Evolutionary conservation across 2,113 vertebrate genomes (phyloP).

Genomic region (Oryzias melastigma): DNA sequence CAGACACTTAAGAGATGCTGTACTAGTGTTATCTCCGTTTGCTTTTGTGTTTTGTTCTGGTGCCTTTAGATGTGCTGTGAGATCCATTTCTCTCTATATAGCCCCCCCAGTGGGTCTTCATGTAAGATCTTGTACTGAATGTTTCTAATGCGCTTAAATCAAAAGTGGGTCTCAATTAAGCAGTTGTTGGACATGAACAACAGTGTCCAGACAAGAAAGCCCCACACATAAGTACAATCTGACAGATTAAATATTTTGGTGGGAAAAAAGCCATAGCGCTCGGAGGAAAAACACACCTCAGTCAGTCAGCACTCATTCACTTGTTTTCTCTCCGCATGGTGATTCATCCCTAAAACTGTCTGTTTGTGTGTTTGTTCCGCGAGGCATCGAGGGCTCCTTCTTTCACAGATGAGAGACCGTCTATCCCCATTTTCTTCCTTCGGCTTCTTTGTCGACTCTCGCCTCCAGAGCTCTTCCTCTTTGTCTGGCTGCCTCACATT

Average conservation of each 20-base stretch:
- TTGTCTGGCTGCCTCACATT: slow-evolving; percentile 33
- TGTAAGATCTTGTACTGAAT: slow-evolving; percentile 54
- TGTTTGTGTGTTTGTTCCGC: slow-evolving; percentile 32
- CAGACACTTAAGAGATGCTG: neutral
- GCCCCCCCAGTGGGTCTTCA: slow-evolving; percentile 59
- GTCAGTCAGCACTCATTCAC: slow-evolving; percentile 43
- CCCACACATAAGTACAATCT: slow-evolving; percentile 31
- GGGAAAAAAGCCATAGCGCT: slow-evolving; percentile 36
- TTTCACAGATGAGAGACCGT: slow-evolving; percentile 33
- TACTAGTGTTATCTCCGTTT: slow-evolving; percentile 10
- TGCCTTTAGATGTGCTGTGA: slow-evolving; percentile 26
- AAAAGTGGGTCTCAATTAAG: slow-evolving; percentile 3
- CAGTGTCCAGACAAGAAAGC: neutral
- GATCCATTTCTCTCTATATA: slow-evolving; percentile 43
- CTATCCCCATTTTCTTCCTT: slow-evolving; percentile 24
- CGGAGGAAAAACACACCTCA: slow-evolving; percentile 32
- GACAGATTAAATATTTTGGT: slow-evolving; percentile 48
- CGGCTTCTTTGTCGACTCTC: slow-evolving; percentile 17
- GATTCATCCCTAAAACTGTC: slow-evolving; percentile 42
- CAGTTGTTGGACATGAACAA: slow-evolving; percentile 19
- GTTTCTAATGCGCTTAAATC: slow-evolving; percentile 56
- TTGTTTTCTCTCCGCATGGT: slow-evolving; percentile 24
- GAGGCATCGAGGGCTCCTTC: slow-evolving; percentile 29
- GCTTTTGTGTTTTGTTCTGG: neutral
- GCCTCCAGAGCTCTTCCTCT: slow-evolving; percentile 31